phyloP scores from a whole-genome alignment of 64 coral and sea anemone species.

The Trachythela sp. region DNA sequence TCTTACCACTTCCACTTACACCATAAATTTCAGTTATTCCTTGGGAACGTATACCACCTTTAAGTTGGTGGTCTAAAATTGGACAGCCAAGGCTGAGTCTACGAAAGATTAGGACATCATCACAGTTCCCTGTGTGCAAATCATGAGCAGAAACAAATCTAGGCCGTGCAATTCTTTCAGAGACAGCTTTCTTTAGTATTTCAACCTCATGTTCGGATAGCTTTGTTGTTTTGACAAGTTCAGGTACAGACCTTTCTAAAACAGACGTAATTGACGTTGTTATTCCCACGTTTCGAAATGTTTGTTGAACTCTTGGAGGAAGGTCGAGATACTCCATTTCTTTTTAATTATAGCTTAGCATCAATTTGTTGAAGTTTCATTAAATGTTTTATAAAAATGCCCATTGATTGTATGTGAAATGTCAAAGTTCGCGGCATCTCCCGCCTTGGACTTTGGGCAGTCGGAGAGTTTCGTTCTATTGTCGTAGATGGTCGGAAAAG shows the following conservation, averaged over 20 bases:
- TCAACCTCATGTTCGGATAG: constrained; percentile 69
- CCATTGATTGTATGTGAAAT: no score
- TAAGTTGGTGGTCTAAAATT: constrained; percentile 55
- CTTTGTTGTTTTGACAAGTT: constrained; percentile 66
- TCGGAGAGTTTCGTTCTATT: no score
- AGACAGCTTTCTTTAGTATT: constrained; percentile 61
- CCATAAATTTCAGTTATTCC: constrained; percentile 88
- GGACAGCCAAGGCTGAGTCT: constrained; percentile 64
- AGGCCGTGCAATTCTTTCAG: constrained; percentile 45
- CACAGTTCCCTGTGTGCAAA: constrained; percentile 18
- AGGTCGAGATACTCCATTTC: no score
- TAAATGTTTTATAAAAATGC: no score
- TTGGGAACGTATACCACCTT: constrained; percentile 63
- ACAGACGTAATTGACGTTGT: not conserved
- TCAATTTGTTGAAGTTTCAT: no score
- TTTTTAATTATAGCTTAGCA: no score
- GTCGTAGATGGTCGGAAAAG: no score
- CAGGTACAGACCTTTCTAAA: constrained; percentile 51
- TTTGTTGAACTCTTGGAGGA: no score
- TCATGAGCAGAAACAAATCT: constrained; percentile 60
- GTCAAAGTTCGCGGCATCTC: no score
- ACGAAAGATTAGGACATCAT: constrained; percentile 11
- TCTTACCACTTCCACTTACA: constrained; percentile 81
- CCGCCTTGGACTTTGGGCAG: no score
- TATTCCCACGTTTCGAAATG: no score